Base-by-base conservation (phyloP, 1,140 invertebrate genomes). In the Arctopsyche grandis region DNA sequence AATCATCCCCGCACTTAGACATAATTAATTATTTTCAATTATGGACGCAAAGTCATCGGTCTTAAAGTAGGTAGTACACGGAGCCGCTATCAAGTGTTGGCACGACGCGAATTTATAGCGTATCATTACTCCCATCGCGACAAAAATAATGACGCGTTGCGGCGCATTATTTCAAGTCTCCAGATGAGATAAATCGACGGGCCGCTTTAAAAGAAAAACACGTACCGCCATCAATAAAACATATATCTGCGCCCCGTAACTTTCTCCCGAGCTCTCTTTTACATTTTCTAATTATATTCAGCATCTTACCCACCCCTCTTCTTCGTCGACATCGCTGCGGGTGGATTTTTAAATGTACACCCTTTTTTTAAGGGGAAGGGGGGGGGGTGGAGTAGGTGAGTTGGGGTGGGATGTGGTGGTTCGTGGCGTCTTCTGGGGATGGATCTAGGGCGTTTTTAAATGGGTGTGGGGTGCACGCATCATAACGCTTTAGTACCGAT, bases 211-310 rank as follows among this genome's bases (percentile, higher is more conserved):
- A 75, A 77, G 75, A 75, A 80, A 74, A 80, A 73, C 75, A 74
- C 69, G 75, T 78, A 80, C 69, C 69, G 56, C 69, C 79, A 80
- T 80, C 79, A 80, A 80, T 80, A 80, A 80, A 80, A 78, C 79
- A 80, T 80, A 80, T 80, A 80, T 80, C 79, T 71, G 79, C 73
- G 69, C 75, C 22, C 75, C 58, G 58, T 48, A 60, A 44, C 66
- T 69, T 69, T 79, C 71, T 70, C 69, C 21, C 44, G 74, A n/a
- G n/a, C 69, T 66, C 75, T 80, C 79, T 80, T 80, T 80, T 80
- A 80, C 75, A 77, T 80, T 80, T 80, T 80, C 75, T 80, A 80
- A 80, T 80, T 80, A 80, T 80, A 80, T 73, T 75, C 79, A 63
- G 75, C 70, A 21, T 71, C 70, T 75, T 46, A 48, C 22, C 75